Evolutionary conservation across 2,113 vertebrate species (phyloP).

Genomic region (Grallaria varia): DNA sequence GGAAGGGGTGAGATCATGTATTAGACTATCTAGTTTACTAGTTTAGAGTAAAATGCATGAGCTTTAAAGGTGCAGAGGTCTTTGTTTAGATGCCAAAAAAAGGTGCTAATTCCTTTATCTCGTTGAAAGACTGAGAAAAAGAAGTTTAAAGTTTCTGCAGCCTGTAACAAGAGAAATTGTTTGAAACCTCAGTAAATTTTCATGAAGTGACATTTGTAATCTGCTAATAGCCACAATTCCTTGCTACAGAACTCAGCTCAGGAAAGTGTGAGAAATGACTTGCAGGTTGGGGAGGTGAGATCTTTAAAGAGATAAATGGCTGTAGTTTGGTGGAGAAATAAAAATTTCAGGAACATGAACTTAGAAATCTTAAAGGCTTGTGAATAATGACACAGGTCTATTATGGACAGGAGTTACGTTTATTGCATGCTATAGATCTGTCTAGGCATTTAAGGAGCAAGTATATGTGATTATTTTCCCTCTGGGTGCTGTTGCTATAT

Average conservation of each 20-base stretch:
- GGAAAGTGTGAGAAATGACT: background rate
- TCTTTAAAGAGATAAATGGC: constrained; percentile 18
- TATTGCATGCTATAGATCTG: background rate
- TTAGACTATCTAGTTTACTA: background rate
- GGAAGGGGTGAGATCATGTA: background rate
- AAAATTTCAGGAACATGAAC: background rate
- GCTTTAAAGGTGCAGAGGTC: background rate
- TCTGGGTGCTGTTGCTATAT: background rate
- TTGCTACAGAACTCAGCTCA: background rate
- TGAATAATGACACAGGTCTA: constrained; percentile 1
- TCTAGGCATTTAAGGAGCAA: background rate
- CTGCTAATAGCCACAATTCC: background rate
- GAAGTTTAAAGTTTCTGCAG: background rate
- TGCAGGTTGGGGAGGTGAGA: background rate
- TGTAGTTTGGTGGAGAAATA: background rate
- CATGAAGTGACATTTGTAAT: background rate
- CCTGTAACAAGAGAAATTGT: background rate
- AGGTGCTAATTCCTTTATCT: background rate
- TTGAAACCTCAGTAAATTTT: background rate
- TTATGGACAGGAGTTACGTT: constrained; percentile 9
- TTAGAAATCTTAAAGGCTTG: background rate
- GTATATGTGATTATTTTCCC: constrained; percentile 13
- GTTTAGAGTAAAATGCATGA: background rate
- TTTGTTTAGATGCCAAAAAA: background rate
- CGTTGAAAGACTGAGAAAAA: background rate